Percentiles rank a stretch among this genome's conserved stretches.
Evolutionary conservation across 2,113 vertebrate genomes (phyloP).

Genomic region (Meriones unguiculatus): DNA sequence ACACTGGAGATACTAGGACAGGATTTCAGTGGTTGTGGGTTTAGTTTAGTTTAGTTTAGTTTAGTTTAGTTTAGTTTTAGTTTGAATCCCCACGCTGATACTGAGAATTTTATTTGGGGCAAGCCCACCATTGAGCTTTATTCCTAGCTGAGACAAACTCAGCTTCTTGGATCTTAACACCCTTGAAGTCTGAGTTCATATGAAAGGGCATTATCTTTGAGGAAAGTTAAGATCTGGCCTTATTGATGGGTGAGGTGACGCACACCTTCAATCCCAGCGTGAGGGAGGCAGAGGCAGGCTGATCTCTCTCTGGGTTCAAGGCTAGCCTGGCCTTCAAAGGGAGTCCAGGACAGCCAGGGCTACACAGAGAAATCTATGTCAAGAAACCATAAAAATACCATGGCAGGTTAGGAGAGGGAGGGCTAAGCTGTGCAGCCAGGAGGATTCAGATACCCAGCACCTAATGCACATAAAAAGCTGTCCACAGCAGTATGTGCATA

Average conservation of each 20-base stretch:
- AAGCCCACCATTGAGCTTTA: background rate
- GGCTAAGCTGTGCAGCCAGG: background rate
- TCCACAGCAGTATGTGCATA: background rate
- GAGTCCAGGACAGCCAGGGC: no score
- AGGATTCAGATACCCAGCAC: background rate
- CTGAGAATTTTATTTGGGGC: background rate
- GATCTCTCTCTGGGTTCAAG: no score
- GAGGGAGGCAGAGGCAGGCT: no score
- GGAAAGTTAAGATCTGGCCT: background rate
- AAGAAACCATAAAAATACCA: background rate
- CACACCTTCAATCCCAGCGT: no score
- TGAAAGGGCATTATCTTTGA: background rate
- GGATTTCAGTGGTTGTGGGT: background rate
- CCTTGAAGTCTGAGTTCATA: background rate
- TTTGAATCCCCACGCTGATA: no score
- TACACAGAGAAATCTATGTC: no score
- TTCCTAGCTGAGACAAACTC: background rate
- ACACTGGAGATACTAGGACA: background rate
- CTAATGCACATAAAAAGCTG: no score
- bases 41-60: background rate
- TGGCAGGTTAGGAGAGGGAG: background rate
- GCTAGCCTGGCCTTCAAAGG: no score
- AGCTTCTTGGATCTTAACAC: background rate
- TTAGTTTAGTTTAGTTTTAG: background rate
- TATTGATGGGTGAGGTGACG: background rate